These are phyloP conservation scores for Caranx melampygus DNA, from an alignment of 2,113 vertebrate genomes.

Conservation along the genomic window DNA sequence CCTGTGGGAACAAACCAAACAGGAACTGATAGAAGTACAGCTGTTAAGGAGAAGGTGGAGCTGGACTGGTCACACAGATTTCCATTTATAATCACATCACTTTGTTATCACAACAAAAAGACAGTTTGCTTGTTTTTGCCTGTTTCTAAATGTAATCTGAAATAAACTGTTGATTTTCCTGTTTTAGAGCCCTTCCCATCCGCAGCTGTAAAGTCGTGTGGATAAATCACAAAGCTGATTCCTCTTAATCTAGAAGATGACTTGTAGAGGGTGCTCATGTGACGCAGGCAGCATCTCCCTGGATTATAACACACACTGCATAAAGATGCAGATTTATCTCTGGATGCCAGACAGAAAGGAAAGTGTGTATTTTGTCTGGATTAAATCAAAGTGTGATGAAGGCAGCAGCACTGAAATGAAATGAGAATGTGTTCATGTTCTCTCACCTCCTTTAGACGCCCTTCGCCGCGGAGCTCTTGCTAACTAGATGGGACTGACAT, in stretches of 20 bases:
- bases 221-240: neutral
- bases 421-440: neutral
- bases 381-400: neutral
- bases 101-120: too few species aligned
- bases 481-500: constrained; percentile 53
- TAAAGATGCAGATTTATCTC: too few species aligned
- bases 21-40: too few species aligned
- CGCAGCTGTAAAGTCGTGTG: too few species aligned
- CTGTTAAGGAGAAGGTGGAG: too few species aligned
- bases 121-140: too few species aligned
- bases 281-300: neutral
- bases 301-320: neutral
- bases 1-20: too few species aligned
- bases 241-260: neutral
- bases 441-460: constrained; percentile 64
- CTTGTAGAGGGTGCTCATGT: neutral
- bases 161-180: too few species aligned
- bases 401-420: neutral
- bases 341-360: neutral
- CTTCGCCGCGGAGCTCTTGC: constrained; percentile 38
- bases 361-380: neutral
- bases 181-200: too few species aligned
- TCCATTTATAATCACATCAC: too few species aligned
- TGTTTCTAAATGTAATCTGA: too few species aligned
- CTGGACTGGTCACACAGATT: too few species aligned